Evolutionary conservation across 2,888 invertebrate species (phyloP).

Genomic region (Cartodere bifasciata): DNA sequence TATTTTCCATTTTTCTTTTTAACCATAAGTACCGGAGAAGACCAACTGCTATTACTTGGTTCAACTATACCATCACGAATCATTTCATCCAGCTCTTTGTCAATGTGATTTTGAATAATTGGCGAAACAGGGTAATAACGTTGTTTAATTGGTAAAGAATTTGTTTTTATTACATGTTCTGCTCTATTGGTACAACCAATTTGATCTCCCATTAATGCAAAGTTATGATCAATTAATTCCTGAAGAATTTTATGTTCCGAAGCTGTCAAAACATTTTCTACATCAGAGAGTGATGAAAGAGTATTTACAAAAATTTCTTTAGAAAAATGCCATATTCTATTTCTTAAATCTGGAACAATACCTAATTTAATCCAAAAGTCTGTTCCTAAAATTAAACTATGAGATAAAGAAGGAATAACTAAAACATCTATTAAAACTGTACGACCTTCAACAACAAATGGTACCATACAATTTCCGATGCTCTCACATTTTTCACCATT

Average conservation of each 20-base stretch:
- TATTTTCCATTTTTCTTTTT: conserved; percentile 1
- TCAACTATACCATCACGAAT: conserved; percentile 21
- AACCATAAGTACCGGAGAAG: conserved; percentile 15
- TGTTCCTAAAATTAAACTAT: conserved; percentile 11
- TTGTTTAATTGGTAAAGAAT: conserved; percentile 6
- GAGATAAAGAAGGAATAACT: conserved; percentile 12
- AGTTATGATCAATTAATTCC: neutral
- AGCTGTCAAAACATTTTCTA: neutral
- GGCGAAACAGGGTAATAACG: conserved; percentile 15
- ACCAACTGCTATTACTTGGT: conserved; percentile 21
- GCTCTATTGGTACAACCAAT: conserved; percentile 1
- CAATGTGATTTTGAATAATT: conserved; percentile 12
- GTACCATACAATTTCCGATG: conserved; percentile 11
- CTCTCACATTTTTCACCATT: conserved; percentile 12
- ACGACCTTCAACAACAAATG: conserved; percentile 9
- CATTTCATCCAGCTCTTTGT: conserved; percentile 24
- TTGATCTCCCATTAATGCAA: conserved; percentile 3
- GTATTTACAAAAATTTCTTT: neutral
- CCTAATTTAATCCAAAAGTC: conserved; percentile 15
- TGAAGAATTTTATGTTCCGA: neutral
- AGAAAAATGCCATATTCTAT: conserved; percentile 14
- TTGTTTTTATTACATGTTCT: conserved; percentile 5
- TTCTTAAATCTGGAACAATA: conserved; percentile 14
- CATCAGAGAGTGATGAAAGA: neutral
- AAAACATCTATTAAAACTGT: conserved; percentile 11